Conservation (phyloP, 1,140 invertebrate species). For the Oscheius sp. region DNA sequence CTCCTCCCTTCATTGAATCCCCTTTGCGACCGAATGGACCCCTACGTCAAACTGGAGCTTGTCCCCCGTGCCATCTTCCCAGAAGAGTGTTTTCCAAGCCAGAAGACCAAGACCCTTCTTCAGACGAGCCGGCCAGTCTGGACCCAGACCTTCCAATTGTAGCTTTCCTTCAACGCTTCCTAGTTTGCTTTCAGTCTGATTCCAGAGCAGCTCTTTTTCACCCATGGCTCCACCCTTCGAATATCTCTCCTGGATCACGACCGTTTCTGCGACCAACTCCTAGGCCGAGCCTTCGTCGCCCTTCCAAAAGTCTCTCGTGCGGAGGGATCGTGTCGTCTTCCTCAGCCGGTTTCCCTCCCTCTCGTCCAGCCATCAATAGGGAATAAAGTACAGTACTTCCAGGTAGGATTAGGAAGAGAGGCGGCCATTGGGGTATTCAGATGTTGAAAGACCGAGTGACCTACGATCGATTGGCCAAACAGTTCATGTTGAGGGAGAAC, state of each 20-base stretch:
- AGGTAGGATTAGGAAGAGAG: neutral
- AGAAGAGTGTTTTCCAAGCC: neutral
- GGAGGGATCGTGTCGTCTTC: neutral
- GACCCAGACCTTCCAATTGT: constrained; percentile 3
- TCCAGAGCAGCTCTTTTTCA: neutral
- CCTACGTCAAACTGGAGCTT: constrained; percentile 1
- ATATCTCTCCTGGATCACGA: neutral
- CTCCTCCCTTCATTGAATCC: neutral
- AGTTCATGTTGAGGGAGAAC: neutral
- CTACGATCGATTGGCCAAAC: neutral
- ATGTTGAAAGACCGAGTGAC: neutral
- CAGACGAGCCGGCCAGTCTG: constrained; percentile 6
- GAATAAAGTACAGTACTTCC: neutral
- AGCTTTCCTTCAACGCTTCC: neutral
- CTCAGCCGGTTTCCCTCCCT: neutral
- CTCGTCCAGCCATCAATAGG: neutral
- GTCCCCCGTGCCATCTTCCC: neutral
- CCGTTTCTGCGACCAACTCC: constrained; percentile 1
- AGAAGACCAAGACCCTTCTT: constrained; percentile 9
- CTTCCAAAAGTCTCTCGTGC: neutral
- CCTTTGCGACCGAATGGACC: neutral
- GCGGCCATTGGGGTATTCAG: no score
- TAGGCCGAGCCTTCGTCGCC: neutral
- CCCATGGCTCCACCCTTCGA: neutral
- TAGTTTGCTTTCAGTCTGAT: neutral